Base-by-base conservation (phyloP, 1,140 invertebrate species). In the Dryas iulia region DNA sequence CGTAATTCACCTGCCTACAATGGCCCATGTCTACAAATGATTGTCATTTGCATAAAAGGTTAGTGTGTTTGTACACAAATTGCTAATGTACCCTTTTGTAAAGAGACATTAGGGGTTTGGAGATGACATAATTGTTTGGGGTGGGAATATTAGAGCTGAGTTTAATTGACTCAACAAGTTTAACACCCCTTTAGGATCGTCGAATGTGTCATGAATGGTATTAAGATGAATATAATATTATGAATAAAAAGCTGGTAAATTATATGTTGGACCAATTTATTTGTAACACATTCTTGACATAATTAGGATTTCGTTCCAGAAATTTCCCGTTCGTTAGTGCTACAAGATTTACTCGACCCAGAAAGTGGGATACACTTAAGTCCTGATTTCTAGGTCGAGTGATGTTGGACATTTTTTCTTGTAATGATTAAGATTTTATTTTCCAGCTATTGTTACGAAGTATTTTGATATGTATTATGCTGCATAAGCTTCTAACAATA, bases 111-210 rank as follows among this genome's bases (percentile, higher is more conserved):
- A 75, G 79, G 79, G 79, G 66, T 66, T 47, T 74, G 65, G 61
- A 82, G 79, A 83, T 84, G 76, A 81, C 84, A 85, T 87, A 88
- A 91, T 87, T 87, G 83, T 83, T 86, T 78, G 79, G 85, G 86
- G 83, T 82, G 82, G 72, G 73, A 80, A 84, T 85, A 84, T 85
- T 78, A 83, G 78, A 75, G 71, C 71, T 77, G 71, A 78, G 76
- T 83, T 87, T 84, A 87, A 89, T 89, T 81, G 83, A 76, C 82
- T 87, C 81, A 87, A 90, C 82, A 87, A 86, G 83, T 86, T 81
- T 81, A 71, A 71, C 76, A 77, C 78, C 83, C 83, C 79, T 86
- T 78, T 78, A 75, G 74, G 78, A 73, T 72, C 77, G 73, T 76
- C 73, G 71, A 73, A 66, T 76, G 73, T 77, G 74, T 18, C n/a